These are phyloP conservation scores for Octopus sinensis DNA, from an alignment of 1,140 invertebrate genomes.

Conservation along the genomic window DNA sequence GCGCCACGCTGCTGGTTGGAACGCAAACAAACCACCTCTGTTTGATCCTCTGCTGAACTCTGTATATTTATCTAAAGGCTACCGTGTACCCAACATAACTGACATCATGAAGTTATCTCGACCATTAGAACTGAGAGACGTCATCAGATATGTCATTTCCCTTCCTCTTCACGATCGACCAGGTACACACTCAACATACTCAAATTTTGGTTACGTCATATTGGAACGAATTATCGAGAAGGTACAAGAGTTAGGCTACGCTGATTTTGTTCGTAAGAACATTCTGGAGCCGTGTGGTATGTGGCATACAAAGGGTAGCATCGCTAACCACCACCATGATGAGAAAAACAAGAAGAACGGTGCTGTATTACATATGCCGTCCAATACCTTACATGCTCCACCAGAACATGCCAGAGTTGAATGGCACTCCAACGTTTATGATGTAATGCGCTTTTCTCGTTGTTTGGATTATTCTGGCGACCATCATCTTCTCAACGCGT, in stretches of 20 bases:
- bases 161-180: slow-evolving; percentile 41
- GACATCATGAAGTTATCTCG: slow-evolving; percentile 30
- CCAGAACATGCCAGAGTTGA: slow-evolving; percentile 32
- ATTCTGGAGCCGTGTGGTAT: slow-evolving; percentile 52
- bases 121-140: slow-evolving; percentile 26
- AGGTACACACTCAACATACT: slow-evolving; percentile 46
- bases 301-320: slow-evolving; percentile 46
- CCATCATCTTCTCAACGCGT: slow-evolving; percentile 36
- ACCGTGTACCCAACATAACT: slow-evolving; percentile 40
- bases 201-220: slow-evolving; percentile 54
- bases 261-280: slow-evolving; percentile 43
- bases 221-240: slow-evolving; percentile 54
- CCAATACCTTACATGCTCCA: slow-evolving; percentile 11
- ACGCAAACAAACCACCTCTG: slow-evolving; percentile 34
- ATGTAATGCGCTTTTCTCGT: slow-evolving; percentile 42
- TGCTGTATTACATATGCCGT: slow-evolving; percentile 11
- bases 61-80: slow-evolving; percentile 28
- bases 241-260: slow-evolving; percentile 39
- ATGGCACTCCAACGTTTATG: slow-evolving; percentile 49
- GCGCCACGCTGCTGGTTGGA: slow-evolving; percentile 48
- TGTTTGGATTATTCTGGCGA: slow-evolving; percentile 37
- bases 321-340: slow-evolving; percentile 16
- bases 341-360: slow-evolving; percentile 22
- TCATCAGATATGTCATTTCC: slow-evolving; percentile 45
- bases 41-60: slow-evolving; percentile 46